Conservation (phyloP, 2,888 invertebrate species). For the Conistra vaccinii region DNA sequence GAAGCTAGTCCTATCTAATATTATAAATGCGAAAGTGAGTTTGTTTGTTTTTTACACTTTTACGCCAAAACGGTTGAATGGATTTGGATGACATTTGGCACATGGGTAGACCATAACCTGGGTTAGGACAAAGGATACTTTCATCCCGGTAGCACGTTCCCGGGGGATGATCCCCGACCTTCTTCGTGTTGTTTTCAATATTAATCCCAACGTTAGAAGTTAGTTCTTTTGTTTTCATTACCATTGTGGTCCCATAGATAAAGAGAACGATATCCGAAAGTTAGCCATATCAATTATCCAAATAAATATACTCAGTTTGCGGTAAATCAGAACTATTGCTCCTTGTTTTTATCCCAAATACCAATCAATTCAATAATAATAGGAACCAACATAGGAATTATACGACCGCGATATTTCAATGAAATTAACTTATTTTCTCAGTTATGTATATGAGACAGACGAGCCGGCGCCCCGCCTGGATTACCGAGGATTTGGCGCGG, state of each 20-base stretch:
- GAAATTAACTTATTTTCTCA: constrained; percentile 83
- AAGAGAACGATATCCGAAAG: background rate
- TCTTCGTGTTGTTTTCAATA: background rate
- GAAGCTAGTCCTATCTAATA: no score
- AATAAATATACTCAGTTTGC: background rate
- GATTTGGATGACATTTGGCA: no score
- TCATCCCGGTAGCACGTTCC: no score
- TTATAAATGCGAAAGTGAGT: no score
- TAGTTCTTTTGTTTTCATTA: background rate
- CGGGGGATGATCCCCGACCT: no score
- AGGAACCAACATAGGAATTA: constrained; percentile 70
- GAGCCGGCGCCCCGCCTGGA: constrained; percentile 75
- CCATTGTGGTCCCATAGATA: background rate
- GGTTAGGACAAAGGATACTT: no score
- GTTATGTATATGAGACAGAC: constrained; percentile 81
- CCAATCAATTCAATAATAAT: constrained; percentile 64
- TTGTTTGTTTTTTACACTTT: no score
- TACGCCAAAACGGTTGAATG: no score
- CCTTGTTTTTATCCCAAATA: constrained; percentile 12
- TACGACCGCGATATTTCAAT: constrained; percentile 79
- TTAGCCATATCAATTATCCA: background rate
- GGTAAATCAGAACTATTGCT: constrained; percentile 38
- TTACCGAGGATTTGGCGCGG: constrained; percentile 64
- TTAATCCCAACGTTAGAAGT: background rate
- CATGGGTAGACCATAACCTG: no score